phyloP scores from a whole-genome alignment of 2,113 vertebrate species.

The Microcebus jonahi region DNA sequence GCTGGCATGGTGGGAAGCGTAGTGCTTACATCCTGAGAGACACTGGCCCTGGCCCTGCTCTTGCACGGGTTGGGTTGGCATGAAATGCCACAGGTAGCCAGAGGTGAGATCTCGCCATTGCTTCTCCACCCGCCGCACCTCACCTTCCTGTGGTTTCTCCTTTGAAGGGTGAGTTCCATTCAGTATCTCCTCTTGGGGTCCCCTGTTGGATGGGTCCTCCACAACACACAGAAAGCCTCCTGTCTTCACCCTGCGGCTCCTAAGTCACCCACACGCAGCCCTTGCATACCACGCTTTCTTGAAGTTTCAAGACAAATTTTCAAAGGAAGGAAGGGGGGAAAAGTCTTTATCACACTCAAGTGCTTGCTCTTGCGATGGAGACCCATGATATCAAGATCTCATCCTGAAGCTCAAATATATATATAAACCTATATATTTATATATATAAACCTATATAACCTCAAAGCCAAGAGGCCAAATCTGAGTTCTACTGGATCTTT shows the following conservation, averaged over 20 bases:
- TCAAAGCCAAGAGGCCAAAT: not conserved
- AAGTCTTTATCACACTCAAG: not conserved
- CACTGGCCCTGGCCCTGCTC: not conserved
- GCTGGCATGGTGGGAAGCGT: not conserved
- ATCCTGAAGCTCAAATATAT: not conserved
- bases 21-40: not conserved
- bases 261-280: rapidly evolving
- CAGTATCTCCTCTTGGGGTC: not conserved
- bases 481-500: not conserved
- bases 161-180: not conserved
- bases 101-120: rapidly evolving
- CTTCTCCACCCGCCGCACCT: rapidly evolving
- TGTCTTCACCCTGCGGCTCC: rapidly evolving
- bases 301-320: not conserved
- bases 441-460: too few relatives aligned
- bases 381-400: not conserved
- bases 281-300: rapidly evolving
- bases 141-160: rapidly evolving
- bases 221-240: not conserved
- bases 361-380: not conserved
- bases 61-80: not conserved
- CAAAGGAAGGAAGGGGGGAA: not conserved
- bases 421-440: too few relatives aligned
- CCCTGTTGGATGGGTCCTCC: not conserved
- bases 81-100: not conserved